Evolutionary conservation across 2,797 vertebrate species (phyloP).

Genomic region (Lacerta bilineata): DNA sequence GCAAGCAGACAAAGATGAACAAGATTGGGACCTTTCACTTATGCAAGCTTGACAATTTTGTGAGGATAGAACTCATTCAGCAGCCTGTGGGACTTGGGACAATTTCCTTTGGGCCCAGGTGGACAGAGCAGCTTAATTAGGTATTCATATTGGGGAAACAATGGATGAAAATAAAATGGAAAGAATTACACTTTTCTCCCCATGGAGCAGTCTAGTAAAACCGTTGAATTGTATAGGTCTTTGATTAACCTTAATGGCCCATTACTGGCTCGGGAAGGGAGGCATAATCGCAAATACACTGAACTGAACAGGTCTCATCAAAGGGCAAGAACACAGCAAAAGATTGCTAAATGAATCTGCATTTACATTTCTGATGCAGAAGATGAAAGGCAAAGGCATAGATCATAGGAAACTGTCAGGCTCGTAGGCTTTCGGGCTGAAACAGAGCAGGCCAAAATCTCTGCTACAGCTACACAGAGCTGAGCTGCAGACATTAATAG

Average conservation of each 20-base stretch:
- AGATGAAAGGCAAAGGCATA: constrained; percentile 5
- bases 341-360: constrained; percentile 3
- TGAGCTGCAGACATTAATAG: constrained; percentile 1
- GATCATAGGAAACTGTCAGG: not conserved
- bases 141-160: constrained; percentile 29
- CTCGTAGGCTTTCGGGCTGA: not conserved
- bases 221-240: constrained; percentile 27
- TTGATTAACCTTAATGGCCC: constrained; percentile 28
- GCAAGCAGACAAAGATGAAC: not conserved
- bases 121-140: constrained; percentile 9
- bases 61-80: not conserved
- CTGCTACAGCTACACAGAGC: not conserved
- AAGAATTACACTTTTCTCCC: constrained; percentile 37
- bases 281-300: constrained; percentile 17
- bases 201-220: constrained; percentile 9
- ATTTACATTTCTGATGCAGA: constrained; percentile 29
- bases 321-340: constrained; percentile 18
- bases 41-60: not conserved
- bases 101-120: not conserved
- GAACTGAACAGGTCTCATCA: constrained; percentile 28
- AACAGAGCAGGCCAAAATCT: not conserved
- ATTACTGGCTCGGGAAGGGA: not conserved
- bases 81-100: not conserved
- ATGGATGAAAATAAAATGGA: constrained; percentile 28
- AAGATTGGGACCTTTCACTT: not conserved